These are phyloP conservation scores for Pocillopora verrucosa DNA, from an alignment of 64 coral and sea anemone genomes.

Conservation along the genomic window DNA sequence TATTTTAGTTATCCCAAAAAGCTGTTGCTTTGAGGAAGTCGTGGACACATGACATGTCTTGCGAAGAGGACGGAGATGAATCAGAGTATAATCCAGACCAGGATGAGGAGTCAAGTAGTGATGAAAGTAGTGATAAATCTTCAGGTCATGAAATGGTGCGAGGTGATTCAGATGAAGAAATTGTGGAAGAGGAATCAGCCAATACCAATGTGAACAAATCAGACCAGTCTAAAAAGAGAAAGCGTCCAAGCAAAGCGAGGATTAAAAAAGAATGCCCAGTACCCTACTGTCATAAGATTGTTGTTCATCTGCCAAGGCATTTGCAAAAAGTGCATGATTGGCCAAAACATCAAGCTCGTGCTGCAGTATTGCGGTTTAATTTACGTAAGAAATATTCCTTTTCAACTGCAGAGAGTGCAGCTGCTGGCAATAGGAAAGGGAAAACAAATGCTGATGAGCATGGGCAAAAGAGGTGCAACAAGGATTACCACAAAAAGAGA, in stretches of 20 bases:
- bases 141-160: conserved; percentile 5
- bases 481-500: conserved; percentile 39
- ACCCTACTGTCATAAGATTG: conserved; percentile 21
- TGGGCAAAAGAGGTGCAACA: not conserved
- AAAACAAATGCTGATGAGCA: conserved; percentile 21
- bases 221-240: conserved; percentile 37
- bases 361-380: conserved; percentile 12
- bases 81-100: conserved; percentile 32
- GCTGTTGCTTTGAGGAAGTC: conserved; percentile 38
- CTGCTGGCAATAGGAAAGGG: conserved; percentile 8
- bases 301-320: conserved; percentile 32
- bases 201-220: conserved; percentile 19
- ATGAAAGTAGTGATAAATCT: conserved; percentile 26
- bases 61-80: conserved; percentile 44
- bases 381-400: conserved; percentile 29
- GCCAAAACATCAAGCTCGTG: conserved; percentile 23
- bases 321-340: conserved; percentile 20
- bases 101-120: conserved; percentile 36
- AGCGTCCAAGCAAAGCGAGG: conserved; percentile 25
- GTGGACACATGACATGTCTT: conserved; percentile 25
- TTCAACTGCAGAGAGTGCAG: conserved; percentile 34
- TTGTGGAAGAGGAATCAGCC: conserved; percentile 23
- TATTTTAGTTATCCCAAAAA: conserved; percentile 38
- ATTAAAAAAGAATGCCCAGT: conserved; percentile 28
- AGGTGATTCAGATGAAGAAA: conserved; percentile 35